These are phyloP conservation scores for Hylomyscus alleni DNA, from an alignment of 2,797 vertebrate genomes.

Conservation along the genomic window DNA sequence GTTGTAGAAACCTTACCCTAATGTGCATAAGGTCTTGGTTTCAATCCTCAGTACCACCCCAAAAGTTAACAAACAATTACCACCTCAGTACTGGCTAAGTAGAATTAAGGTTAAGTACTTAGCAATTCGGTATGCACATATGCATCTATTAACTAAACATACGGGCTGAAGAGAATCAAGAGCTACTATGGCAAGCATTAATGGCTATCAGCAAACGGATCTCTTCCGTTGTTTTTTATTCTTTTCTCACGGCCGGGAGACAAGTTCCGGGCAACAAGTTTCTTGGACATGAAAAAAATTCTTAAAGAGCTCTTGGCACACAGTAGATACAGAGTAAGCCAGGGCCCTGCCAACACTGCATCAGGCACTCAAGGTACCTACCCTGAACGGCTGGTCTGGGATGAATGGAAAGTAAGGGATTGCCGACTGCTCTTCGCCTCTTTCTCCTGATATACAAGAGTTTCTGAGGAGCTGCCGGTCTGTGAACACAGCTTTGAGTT, in stretches of 20 bases:
- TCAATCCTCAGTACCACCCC: no score
- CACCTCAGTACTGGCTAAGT: background rate
- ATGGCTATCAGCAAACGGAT: constrained; percentile 1
- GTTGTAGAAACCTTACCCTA: background rate
- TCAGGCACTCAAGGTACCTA: constrained; percentile 87
- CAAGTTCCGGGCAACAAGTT: constrained; percentile 64
- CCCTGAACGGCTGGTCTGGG: constrained; percentile 98
- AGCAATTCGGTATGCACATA: constrained; percentile 2
- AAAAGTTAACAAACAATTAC: background rate
- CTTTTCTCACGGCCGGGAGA: constrained; percentile 8
- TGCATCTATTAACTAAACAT: constrained; percentile 45
- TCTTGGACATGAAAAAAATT: constrained; percentile 73
- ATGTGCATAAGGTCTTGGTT: background rate
- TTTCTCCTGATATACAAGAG: constrained; percentile 95
- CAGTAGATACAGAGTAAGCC: background rate
- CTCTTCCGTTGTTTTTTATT: constrained; percentile 8
- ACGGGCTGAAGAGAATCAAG: background rate
- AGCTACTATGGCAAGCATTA: background rate
- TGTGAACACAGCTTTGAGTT: constrained; percentile 95
- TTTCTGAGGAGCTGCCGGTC: constrained; percentile 96
- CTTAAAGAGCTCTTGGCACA: constrained; percentile 66
- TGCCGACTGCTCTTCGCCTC: constrained; percentile 94
- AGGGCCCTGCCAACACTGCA: background rate
- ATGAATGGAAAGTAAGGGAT: constrained; percentile 99
- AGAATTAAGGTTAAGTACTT: background rate